Base-by-base conservation (phyloP, 2,797 vertebrate species). In the Eutrigla gurnardus region DNA sequence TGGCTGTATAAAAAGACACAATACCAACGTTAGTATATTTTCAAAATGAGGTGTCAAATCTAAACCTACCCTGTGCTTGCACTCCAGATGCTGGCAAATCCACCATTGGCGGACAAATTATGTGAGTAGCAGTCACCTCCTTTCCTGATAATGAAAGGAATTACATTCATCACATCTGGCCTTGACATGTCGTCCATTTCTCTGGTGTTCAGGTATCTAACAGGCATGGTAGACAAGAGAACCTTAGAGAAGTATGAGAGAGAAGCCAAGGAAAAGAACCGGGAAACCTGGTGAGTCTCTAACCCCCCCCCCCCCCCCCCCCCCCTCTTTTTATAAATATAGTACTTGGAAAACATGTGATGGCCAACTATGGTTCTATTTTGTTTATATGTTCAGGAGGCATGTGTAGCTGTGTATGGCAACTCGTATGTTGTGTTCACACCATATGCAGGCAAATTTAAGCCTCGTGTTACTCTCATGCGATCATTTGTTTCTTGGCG, bases 221-320 rank as follows among this genome's bases (percentile, higher is more conserved):
- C 98, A 5, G 98, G 98, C 70, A 99, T 99, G 98, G 98, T 99
- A 88, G 98, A 99, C 85, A 99, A 99, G 93, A 95, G 98, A 88
- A 99, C 98, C 75, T 95, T 99, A 89, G 98, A 99, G 90, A 99
- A 99, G 90, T 99, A 99, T 0, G 98, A 99, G 91, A 95, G 97
- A 89, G 98, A 99, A 94, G 98, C 98, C 87, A 99, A 99, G 95
- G 98, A 99, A 79, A 99, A 99, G 94, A 99, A 98, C 94, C 95
- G 98, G 93, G 98, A 99, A 96, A 99, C 97, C 84, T 99, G 98
- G 98, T 99, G 94, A 92, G 92, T 74, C 18, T 25, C 25, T 25
- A 25, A 25, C 25, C 25, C 25, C 25, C 25, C 25, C 25, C 25
- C 25, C 25, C 25, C 25, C 25, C 25, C 25, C 25, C 25, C 25